These are phyloP conservation scores for Atta texana DNA, from an alignment of 1,140 invertebrate species.

Conservation along the genomic window DNA sequence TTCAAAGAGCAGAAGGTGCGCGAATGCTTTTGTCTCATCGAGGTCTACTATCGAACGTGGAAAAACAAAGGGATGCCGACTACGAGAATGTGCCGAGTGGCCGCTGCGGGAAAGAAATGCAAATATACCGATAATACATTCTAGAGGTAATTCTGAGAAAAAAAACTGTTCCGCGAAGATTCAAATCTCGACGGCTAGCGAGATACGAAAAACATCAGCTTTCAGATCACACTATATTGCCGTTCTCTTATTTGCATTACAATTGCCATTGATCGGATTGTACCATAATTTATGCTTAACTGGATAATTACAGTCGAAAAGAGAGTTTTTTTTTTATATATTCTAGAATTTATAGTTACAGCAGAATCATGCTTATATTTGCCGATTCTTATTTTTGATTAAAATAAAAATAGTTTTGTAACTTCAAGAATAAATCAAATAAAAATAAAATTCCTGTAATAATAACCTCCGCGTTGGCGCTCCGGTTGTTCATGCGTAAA, in stretches of 20 bases:
- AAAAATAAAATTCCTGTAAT: too few relatives aligned
- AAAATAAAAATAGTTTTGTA: too few relatives aligned
- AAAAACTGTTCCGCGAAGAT: slow-evolving; percentile 9
- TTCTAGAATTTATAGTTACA: not conserved
- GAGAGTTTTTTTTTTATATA: not conserved
- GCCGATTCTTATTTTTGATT: not conserved
- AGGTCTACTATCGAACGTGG: slow-evolving; percentile 10
- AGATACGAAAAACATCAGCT: not conserved
- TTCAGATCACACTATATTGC: not conserved
- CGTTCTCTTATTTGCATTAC: not conserved
- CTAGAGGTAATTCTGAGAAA: slow-evolving; percentile 10
- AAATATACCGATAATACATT: not conserved
- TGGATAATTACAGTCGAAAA: not conserved
- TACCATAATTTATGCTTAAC: not conserved
- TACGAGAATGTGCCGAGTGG: not conserved
- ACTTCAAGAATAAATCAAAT: too few relatives aligned
- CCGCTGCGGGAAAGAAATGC: not conserved
- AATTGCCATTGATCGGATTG: not conserved
- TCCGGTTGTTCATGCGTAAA: too few relatives aligned
- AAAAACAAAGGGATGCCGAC: slow-evolving; percentile 42
- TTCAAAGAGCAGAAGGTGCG: slow-evolving; percentile 25
- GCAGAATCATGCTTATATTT: not conserved
- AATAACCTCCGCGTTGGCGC: too few relatives aligned
- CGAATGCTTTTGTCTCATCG: slow-evolving; percentile 13
- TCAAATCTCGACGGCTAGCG: not conserved